Conservation (phyloP, 2,113 vertebrate species). For the Procapra przewalskii region DNA sequence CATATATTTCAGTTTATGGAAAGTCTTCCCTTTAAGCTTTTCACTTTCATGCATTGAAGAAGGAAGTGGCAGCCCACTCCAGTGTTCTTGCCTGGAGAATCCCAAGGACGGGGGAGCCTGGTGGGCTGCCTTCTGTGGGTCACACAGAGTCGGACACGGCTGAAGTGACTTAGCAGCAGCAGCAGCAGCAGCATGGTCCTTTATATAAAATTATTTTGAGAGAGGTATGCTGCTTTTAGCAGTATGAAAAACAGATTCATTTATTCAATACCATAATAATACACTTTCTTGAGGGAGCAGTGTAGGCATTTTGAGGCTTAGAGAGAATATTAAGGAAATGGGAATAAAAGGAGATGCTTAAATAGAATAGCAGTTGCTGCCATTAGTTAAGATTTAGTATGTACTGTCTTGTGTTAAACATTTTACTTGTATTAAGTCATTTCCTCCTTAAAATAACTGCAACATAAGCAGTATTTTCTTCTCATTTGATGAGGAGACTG, state of each 20-base stretch:
- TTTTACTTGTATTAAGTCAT: not conserved
- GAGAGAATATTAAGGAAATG: not conserved
- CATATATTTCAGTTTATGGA: not conserved
- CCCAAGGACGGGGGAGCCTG: too few relatives aligned
- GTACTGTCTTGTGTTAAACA: not conserved
- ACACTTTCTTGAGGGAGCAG: not conserved
- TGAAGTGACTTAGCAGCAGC: too few relatives aligned
- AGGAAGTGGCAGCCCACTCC: too few relatives aligned
- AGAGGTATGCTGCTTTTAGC: not conserved
- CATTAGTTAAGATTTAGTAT: not conserved
- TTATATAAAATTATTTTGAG: not conserved
- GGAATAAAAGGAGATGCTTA: not conserved
- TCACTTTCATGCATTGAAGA: too few relatives aligned
- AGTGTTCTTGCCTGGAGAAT: too few relatives aligned
- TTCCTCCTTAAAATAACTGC: not conserved
- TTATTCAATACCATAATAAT: not conserved
- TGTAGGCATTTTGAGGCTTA: not conserved
- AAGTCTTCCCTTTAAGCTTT: not conserved
- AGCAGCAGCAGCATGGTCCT: not conserved
- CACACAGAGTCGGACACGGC: too few relatives aligned
- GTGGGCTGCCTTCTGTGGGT: too few relatives aligned
- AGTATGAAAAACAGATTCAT: not conserved
- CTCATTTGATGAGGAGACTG: not conserved
- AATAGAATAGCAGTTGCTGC: not conserved
- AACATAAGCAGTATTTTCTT: not conserved